phyloP scores from a whole-genome alignment of 2,113 vertebrate genomes.

The Symphodus melops region DNA sequence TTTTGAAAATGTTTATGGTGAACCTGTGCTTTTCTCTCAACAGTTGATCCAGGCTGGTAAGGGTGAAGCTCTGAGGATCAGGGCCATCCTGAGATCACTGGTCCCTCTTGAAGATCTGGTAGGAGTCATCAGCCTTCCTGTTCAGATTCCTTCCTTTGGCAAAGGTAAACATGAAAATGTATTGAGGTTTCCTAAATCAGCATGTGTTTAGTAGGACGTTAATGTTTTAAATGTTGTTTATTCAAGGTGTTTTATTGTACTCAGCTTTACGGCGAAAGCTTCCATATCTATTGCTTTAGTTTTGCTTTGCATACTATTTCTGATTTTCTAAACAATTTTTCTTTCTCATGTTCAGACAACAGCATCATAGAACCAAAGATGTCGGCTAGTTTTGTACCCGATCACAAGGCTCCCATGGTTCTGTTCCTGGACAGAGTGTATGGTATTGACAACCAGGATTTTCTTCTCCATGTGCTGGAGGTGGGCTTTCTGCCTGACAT shows the following conservation, averaged over 20 bases:
- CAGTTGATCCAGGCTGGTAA: constrained; percentile 94
- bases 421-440: constrained; percentile 96
- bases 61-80: constrained; percentile 92
- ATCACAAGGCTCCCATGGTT: constrained; percentile 96
- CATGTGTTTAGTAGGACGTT: too few species aligned
- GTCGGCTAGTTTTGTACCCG: constrained; percentile 95
- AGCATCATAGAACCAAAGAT: constrained; percentile 93
- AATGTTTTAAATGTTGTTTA: too few species aligned
- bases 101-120: constrained; percentile 94
- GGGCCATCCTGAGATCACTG: constrained; percentile 92
- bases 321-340: background rate
- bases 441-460: constrained; percentile 94
- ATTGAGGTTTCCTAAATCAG: too few species aligned
- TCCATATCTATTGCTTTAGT: background rate
- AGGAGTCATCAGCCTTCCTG: constrained; percentile 92
- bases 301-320: background rate
- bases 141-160: constrained; percentile 92
- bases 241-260: background rate
- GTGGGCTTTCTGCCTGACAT: constrained; percentile 96
- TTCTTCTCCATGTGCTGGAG: constrained; percentile 92
- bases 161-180: constrained; percentile 83
- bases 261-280: background rate
- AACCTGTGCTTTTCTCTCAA: constrained; percentile 15
- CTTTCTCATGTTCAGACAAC: constrained; percentile 82
- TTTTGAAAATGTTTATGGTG: background rate